phyloP scores from a whole-genome alignment of 92 coral and sea anemone species.

The Zoanthus solanderi region DNA sequence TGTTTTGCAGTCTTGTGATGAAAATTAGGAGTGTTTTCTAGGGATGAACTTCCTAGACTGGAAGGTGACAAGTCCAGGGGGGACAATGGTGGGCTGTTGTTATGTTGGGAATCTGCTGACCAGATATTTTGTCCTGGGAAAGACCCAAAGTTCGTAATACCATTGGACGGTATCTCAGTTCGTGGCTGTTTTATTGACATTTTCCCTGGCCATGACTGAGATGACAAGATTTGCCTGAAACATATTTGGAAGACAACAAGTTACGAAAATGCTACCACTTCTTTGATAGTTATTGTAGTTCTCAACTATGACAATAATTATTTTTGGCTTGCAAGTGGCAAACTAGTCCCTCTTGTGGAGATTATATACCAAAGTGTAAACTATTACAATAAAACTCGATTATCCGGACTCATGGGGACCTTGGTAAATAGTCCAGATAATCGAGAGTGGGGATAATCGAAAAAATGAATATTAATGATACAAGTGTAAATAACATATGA shows the following conservation, averaged over 20 bases:
- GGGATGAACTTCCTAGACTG: constrained; percentile 66
- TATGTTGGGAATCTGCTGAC: constrained; percentile 80
- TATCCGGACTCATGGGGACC: too few species aligned
- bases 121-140: constrained; percentile 95
- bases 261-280: too few species aligned
- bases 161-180: constrained; percentile 55
- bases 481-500: too few species aligned
- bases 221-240: constrained; percentile 77
- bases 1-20: constrained; percentile 61
- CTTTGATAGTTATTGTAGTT: too few species aligned
- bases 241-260: background rate
- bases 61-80: constrained; percentile 82
- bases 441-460: too few species aligned
- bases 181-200: constrained; percentile 47
- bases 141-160: constrained; percentile 75
- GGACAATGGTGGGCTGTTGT: constrained; percentile 85
- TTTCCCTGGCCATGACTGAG: constrained; percentile 85
- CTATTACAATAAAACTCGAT: too few species aligned
- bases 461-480: too few species aligned
- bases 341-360: too few species aligned
- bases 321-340: too few species aligned
- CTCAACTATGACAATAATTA: too few species aligned
- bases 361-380: too few species aligned
- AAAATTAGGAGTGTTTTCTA: constrained; percentile 69
- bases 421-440: too few species aligned